Evolutionary conservation across 2,888 invertebrate genomes (phyloP), one percentile per base, ranked within the genome.

Genomic region (Hypomecis punctinalis): DNA sequence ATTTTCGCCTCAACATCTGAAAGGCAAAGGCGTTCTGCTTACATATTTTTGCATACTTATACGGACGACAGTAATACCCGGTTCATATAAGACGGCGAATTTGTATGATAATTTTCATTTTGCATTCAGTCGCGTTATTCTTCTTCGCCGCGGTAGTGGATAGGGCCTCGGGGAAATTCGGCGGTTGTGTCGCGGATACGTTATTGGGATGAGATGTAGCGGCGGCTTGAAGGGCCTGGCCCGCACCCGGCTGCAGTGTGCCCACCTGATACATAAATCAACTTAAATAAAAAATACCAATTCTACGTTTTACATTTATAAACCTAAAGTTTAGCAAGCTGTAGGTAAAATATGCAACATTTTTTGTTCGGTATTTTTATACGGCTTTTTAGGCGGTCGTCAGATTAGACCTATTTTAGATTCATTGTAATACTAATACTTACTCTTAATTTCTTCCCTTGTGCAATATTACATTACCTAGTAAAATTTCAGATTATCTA

Each of bases 41-140:
- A 85, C 88, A 91, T 91, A 91, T 90, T 90, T 90, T 91, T 89
- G 90, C 90, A 90, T 90, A 88, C 88, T 88, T 88, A 84, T 83
- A 80, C 77, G 77, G 81, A 67, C 81, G 85, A 89, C 89, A 88
- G 86, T 86, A 83, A 85, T 85, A 81, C 82, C 82, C 78, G 82
- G 85, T 86, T 90, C 88, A 89, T 89, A 90, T 87, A 89, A 89
- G 88, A 88, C 85, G 85, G 84, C 76, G 83, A 89, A 91, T 92
- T 92, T 90, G 90, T 92, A 91, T 91, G 91, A 91, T 91, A 92
- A 92, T 91, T 91, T 91, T 91, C 91, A 91, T 91, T 91, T 91
- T 91, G 91, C 91, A 91, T 92, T 90, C 89, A 83, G 86, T 85
- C 80, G 80, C 80, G 89, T 88, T 88, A 87, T 90, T 89, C 88